phyloP scores from a whole-genome alignment of 2,797 vertebrate genomes.

The Zenarchopterus dispar region DNA sequence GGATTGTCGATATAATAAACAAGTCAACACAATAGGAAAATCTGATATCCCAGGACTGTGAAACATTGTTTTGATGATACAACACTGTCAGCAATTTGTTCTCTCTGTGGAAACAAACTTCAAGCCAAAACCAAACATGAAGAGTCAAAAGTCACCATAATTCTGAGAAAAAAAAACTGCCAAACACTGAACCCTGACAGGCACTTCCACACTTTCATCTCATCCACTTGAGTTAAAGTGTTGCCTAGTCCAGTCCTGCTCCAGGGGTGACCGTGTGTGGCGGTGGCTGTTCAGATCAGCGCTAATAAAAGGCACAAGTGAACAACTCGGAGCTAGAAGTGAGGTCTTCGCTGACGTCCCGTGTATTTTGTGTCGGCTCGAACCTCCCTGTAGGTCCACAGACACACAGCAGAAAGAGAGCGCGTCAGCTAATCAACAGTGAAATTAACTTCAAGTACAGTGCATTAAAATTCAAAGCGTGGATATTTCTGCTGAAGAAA shows the following conservation, averaged over 20 bases:
- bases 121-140: conserved; percentile 2
- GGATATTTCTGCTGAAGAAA: conserved; percentile 15
- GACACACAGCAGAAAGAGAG: conserved; percentile 26
- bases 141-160: conserved; percentile 6
- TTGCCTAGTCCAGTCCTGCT: conserved; percentile 43
- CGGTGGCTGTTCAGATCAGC: not conserved
- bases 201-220: conserved; percentile 27
- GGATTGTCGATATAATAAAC: too few species aligned
- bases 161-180: conserved; percentile 17
- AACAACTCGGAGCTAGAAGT: conserved; percentile 82
- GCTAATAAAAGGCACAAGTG: conserved; percentile 42
- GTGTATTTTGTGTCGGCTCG: conserved; percentile 94
- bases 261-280: not conserved
- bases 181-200: conserved; percentile 35
- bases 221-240: conserved; percentile 40
- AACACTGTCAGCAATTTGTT: not conserved
- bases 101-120: conserved; percentile 5
- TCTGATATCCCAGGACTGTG: not conserved
- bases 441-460: not conserved
- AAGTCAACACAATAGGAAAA: too few species aligned
- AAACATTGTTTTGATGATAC: conserved; percentile 15
- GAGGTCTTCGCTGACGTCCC: conserved; percentile 88
- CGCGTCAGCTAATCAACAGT: conserved; percentile 17
- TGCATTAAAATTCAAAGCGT: not conserved
- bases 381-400: conserved; percentile 84